Evolutionary conservation across 2,113 vertebrate genomes (phyloP).

Genomic region (Meles meles): DNA sequence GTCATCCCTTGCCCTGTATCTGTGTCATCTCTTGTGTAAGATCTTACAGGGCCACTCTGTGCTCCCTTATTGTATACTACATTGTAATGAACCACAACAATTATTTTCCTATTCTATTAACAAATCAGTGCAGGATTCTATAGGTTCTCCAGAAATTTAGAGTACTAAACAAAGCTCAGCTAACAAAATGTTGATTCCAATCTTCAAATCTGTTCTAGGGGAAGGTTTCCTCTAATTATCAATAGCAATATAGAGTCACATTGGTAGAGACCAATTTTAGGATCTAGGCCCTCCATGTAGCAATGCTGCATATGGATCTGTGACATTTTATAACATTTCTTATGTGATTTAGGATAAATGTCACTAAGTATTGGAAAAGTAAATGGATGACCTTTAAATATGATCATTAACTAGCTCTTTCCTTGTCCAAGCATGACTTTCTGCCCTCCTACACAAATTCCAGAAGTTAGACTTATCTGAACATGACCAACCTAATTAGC

Average conservation of each 20-base stretch:
- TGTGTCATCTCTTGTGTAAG: neutral
- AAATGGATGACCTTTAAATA: slow-evolving; percentile 67
- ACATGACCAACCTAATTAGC: slow-evolving; percentile 49
- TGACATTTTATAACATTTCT: slow-evolving; percentile 71
- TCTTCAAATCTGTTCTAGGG: neutral
- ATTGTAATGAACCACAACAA: neutral
- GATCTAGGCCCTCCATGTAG: neutral
- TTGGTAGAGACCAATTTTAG: neutral
- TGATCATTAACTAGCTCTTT: slow-evolving; percentile 70
- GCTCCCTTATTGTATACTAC: neutral
- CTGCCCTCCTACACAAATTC: slow-evolving; percentile 59
- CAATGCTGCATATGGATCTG: slow-evolving; percentile 32
- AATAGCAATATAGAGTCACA: neutral
- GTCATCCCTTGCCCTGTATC: neutral
- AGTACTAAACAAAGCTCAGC: neutral
- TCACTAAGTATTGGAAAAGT: slow-evolving; percentile 57
- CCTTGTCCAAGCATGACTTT: slow-evolving; percentile 61
- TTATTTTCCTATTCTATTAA: neutral
- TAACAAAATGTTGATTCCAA: slow-evolving; percentile 7
- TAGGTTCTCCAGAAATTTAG: neutral
- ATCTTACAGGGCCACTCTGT: neutral
- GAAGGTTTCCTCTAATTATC: neutral
- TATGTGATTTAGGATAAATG: slow-evolving; percentile 69
- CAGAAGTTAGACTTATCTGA: slow-evolving; percentile 38
- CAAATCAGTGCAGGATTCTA: neutral